Evolutionary conservation across 2,888 invertebrate genomes (phyloP).

Genomic region (Tetrapedia diversipes): DNA sequence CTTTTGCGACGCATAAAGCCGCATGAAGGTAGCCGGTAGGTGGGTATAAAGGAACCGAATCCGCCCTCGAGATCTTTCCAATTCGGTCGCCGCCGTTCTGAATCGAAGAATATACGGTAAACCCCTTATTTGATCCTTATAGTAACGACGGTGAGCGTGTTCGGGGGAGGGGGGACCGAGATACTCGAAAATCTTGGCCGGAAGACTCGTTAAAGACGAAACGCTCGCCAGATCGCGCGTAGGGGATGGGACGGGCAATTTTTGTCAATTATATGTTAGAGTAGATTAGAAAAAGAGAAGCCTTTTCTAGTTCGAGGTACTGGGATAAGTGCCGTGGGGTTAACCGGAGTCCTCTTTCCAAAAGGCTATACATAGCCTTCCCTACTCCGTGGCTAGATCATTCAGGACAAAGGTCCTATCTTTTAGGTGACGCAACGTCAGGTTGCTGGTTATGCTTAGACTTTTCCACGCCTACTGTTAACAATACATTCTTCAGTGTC

Average conservation of each 20-base stretch:
- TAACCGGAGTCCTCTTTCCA: too few species aligned
- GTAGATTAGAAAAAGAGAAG: too few species aligned
- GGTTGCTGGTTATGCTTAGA: too few species aligned
- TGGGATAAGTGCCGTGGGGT: too few species aligned
- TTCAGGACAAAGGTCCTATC: too few species aligned
- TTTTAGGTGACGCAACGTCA: too few species aligned
- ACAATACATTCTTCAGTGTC: too few species aligned
- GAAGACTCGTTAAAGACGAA: conserved; percentile 21
- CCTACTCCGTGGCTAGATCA: too few species aligned
- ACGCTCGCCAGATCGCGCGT: background rate
- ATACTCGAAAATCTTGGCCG: conserved; percentile 42
- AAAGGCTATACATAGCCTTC: too few species aligned
- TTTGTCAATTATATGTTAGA: too few species aligned
- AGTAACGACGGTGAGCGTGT: conserved; percentile 34
- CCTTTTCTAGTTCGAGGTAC: too few species aligned
- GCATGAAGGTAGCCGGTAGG: conserved; percentile 18
- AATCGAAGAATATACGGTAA: conserved; percentile 50
- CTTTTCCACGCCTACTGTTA: too few species aligned
- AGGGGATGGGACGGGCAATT: background rate
- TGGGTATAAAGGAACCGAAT: conserved; percentile 37
- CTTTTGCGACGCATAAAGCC: conserved; percentile 36
- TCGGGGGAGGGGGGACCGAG: conserved; percentile 16
- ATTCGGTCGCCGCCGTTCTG: conserved; percentile 47
- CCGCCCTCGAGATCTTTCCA: conserved; percentile 60
- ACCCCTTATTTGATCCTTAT: conserved; percentile 46